Percentiles rank a stretch among this genome's conserved stretches.
Conservation (phyloP, 2,113 vertebrate species). For the Clinocottus analis region DNA sequence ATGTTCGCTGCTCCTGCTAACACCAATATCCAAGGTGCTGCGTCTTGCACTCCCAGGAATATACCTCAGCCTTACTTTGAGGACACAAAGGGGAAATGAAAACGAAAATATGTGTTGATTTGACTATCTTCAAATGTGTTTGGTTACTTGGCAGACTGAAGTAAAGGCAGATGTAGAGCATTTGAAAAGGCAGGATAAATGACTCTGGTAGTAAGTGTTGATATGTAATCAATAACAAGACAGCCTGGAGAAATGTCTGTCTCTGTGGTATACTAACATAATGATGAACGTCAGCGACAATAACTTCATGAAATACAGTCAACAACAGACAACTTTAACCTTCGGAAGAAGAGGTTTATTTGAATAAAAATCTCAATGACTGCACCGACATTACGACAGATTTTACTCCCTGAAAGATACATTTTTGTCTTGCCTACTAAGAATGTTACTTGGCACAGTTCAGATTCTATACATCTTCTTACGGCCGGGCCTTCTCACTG, state of each 20-base stretch:
- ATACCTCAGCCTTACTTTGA: not conserved
- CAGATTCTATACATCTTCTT: slow-evolving; percentile 20
- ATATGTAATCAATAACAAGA: slow-evolving; percentile 17
- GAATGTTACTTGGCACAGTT: not conserved
- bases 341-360: not conserved
- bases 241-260: slow-evolving; percentile 2
- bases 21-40: slow-evolving; percentile 46
- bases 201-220: not conserved
- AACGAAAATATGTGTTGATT: slow-evolving; percentile 20
- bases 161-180: not conserved
- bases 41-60: slow-evolving; percentile 7
- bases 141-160: slow-evolving; percentile 21
- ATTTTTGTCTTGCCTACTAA: slow-evolving; percentile 4
- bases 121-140: slow-evolving; percentile 2
- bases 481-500: not conserved
- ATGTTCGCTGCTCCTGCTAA: slow-evolving; percentile 66
- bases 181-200: slow-evolving; percentile 24
- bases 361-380: slow-evolving; percentile 7
- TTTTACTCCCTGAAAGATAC: not conserved
- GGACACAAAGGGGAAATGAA: not conserved
- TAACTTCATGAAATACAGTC: slow-evolving; percentile 8
- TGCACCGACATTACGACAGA: not conserved
- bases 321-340: not conserved
- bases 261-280: not conserved
- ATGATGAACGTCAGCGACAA: not conserved